Base-by-base conservation (phyloP, 1,140 invertebrate species). In the Scaptomyza graminum region DNA sequence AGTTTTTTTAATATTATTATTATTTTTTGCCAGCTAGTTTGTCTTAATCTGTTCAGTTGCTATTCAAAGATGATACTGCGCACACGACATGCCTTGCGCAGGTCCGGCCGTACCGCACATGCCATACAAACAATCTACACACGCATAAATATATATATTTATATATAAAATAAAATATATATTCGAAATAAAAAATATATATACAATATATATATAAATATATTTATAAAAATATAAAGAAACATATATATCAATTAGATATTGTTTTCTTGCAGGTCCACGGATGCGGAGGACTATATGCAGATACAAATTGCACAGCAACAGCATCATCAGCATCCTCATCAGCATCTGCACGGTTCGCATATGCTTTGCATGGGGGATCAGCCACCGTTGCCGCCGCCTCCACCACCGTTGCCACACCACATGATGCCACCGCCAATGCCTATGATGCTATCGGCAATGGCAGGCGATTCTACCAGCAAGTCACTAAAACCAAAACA, bases 321-420 rank as follows among this genome's bases (percentile, higher is more conserved):
- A 15, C 89, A 90, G n/a, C 76, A 79, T 81, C 93, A 91, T 88
- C 91, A 76, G 15, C 89, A 90, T 13, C 76, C 79, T 81, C 93
- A 91, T 88, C 91, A 92, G 13, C 92, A 92, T 61, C 92, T 91
- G 0, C 93, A 67, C 22, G 71, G 62, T 31, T 47, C 59, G 12
- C 87, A 83, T 57, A 66, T 67, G 65, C 25, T 61, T 66, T 75
- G 74, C 37, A 68, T 70, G 43, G 90, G 75, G 7, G 82, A 87
- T 43, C 82, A 91, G 44, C 90, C 89, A 8, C 91, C 91, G 7
- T 50, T 90, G 63, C 91, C 90, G 74, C 93, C 92, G 84, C 92
- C 92, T 11, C 93, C 92, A 11, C 93, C 93, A 57, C 93, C 93
- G 0, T 93, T 93, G 3, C 94, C 75, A 72, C 95, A 82, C 1